Conservation (phyloP, 2,797 vertebrate species). For the Hozukius guyotensis region DNA sequence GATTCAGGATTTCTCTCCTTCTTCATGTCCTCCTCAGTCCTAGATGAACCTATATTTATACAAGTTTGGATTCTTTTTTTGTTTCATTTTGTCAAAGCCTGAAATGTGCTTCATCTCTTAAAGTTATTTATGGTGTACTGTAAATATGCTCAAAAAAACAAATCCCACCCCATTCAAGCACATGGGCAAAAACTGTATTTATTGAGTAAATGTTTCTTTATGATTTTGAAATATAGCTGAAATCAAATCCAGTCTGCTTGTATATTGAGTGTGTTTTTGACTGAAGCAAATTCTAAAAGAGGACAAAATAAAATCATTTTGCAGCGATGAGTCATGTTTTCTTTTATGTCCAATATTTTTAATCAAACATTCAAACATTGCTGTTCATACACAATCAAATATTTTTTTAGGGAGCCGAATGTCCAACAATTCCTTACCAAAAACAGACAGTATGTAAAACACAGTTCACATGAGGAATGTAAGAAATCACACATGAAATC, state of each 20-base stretch:
- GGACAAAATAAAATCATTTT: conserved; percentile 67
- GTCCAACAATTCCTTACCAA: not conserved
- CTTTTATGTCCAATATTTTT: not conserved
- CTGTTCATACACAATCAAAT: not conserved
- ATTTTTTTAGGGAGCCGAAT: not conserved
- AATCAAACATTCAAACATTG: not conserved
- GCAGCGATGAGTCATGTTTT: conserved; percentile 19
- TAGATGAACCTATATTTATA: conserved; percentile 85
- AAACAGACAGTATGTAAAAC: not conserved
- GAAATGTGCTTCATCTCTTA: conserved; percentile 86
- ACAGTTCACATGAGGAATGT: not conserved
- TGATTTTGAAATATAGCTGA: conserved; percentile 91
- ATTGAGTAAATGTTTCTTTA: conserved; percentile 90
- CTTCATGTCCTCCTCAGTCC: conserved; percentile 19
- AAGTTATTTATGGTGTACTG: conserved; percentile 94
- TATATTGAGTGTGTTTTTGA: conserved; percentile 70
- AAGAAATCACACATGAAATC: not conserved
- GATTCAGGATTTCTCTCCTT: conserved; percentile 25
- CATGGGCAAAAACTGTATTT: conserved; percentile 96
- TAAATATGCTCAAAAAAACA: conserved; percentile 81
- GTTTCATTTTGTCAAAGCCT: conserved; percentile 83
- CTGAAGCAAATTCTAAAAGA: conserved; percentile 52
- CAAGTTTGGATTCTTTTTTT: conserved; percentile 77
- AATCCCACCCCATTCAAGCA: conserved; percentile 81
- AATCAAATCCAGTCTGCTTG: conserved; percentile 73